These are phyloP conservation scores for Monodelphis domestica DNA, from an alignment of 2,797 vertebrate species.

Conservation along the genomic window DNA sequence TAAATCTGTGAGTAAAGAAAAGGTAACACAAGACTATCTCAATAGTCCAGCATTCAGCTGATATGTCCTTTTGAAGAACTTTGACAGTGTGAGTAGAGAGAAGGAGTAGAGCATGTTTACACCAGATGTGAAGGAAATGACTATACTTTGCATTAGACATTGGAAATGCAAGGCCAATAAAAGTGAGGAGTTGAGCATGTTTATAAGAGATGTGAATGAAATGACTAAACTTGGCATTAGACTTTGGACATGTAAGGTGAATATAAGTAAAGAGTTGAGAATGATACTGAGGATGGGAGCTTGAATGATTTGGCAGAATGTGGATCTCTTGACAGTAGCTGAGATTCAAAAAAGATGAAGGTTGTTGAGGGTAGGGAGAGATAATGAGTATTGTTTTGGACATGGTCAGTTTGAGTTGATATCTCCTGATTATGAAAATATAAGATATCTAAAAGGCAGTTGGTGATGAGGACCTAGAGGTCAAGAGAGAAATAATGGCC, in stretches of 20 bases:
- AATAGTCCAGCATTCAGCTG: background rate
- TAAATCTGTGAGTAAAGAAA: background rate
- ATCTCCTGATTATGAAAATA: background rate
- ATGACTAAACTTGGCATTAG: background rate
- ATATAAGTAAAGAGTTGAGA: background rate
- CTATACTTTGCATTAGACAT: too few species aligned
- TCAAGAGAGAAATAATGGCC: background rate
- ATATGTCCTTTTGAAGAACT: background rate
- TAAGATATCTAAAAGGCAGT: background rate
- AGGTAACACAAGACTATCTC: background rate
- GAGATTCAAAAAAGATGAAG: background rate
- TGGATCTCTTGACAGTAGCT: background rate
- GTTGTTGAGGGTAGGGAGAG: background rate
- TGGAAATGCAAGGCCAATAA: too few species aligned
- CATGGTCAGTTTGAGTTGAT: background rate
- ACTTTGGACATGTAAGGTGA: background rate
- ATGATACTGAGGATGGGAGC: background rate
- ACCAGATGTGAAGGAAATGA: too few species aligned
- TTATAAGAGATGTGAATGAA: background rate
- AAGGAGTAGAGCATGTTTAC: too few species aligned
- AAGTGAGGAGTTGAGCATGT: too few species aligned
- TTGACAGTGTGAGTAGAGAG: background rate
- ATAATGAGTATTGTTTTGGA: background rate
- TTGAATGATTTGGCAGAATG: background rate
- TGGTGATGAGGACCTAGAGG: background rate